These are phyloP conservation scores for Noctilio leporinus DNA, from an alignment of 2,113 vertebrate genomes.

Conservation along the genomic window DNA sequence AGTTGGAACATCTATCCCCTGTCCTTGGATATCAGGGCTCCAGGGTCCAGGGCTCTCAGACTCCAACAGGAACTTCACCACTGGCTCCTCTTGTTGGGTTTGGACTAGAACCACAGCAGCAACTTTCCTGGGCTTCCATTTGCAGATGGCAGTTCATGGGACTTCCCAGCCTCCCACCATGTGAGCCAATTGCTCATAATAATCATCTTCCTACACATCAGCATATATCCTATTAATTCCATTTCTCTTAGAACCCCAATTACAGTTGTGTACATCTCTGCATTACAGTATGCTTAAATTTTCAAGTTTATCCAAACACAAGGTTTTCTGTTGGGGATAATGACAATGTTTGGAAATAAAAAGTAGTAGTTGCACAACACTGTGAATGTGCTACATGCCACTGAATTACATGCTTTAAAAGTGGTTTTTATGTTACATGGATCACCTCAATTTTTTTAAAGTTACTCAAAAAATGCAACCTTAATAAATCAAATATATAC, in stretches of 20 bases:
- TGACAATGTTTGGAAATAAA: neutral
- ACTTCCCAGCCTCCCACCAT: neutral
- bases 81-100: neutral
- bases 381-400: neutral
- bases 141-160: neutral
- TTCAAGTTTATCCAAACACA: neutral
- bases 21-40: neutral
- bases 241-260: neutral
- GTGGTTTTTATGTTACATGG: neutral
- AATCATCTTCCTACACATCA: neutral
- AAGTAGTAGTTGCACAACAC: neutral
- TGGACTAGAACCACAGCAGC: neutral
- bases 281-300: neutral
- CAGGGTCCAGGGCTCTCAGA: neutral
- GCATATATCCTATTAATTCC: neutral
- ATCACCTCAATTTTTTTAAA: neutral
- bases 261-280: neutral
- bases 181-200: neutral
- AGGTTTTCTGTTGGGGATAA: neutral
- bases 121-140: neutral
- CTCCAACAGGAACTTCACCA: neutral
- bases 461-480: neutral
- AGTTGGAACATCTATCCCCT: neutral
- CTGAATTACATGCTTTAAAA: neutral
- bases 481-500: neutral